Conservation (phyloP, 1,140 invertebrate genomes). For the Platyura marginata region DNA sequence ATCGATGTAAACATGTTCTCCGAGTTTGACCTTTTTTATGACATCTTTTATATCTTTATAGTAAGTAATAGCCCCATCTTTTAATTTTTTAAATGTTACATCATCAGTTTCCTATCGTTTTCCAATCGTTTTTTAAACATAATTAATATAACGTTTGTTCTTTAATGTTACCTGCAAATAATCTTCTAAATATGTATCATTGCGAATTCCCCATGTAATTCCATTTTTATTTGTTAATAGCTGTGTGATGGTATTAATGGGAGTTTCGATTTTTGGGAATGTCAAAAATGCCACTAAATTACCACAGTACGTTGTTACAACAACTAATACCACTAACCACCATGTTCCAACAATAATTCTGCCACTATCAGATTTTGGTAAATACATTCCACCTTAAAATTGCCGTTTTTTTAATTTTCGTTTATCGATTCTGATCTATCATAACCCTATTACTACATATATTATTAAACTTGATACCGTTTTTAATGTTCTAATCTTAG, state of each 20-base stretch:
- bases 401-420: too few relatives aligned
- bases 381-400: conserved; percentile 57
- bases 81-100: neutral
- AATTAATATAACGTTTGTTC: too few relatives aligned
- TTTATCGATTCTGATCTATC: too few relatives aligned
- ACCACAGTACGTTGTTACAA: conserved; percentile 83
- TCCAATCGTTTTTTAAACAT: too few relatives aligned
- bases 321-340: conserved; percentile 82
- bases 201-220: conserved; percentile 55
- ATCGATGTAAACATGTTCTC: conserved; percentile 58
- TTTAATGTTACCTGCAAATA: too few relatives aligned
- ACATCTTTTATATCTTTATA: neutral
- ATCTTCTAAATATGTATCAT: conserved; percentile 52
- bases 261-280: conserved; percentile 66
- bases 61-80: neutral
- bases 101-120: conserved; percentile 1
- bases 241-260: conserved; percentile 54
- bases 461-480: too few relatives aligned
- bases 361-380: conserved; percentile 70
- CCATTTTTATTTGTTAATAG: conserved; percentile 37
- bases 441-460: too few relatives aligned
- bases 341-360: conserved; percentile 73
- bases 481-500: too few relatives aligned
- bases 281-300: conserved; percentile 86
- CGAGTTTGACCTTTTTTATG: conserved; percentile 35